A percentile compares a stretch with the other conserved stretches of the same genome.
Conservation (phyloP, 2,113 vertebrate species). For the Thryonomys swinderianus region DNA sequence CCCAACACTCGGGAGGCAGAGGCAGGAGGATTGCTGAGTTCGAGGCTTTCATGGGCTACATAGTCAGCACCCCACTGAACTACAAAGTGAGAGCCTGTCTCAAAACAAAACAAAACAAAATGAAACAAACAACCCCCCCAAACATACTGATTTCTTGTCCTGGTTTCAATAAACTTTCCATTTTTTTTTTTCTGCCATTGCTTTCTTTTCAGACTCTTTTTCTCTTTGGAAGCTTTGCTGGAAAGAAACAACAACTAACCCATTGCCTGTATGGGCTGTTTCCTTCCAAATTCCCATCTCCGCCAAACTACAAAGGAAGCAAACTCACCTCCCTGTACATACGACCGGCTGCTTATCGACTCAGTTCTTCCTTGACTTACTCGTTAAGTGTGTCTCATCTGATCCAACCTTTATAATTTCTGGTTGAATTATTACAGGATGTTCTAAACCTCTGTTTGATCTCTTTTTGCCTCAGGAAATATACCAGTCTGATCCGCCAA, state of each 20-base stretch:
- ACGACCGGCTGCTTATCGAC: not conserved
- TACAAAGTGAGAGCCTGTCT: too few relatives aligned
- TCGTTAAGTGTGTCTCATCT: not conserved
- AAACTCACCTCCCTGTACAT: not conserved
- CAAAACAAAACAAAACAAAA: too few relatives aligned
- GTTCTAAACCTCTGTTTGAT: not conserved
- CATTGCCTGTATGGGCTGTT: not conserved
- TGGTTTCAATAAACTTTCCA: not conserved
- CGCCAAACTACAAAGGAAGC: not conserved
- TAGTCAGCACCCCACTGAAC: too few relatives aligned
- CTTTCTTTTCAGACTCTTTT: not conserved
- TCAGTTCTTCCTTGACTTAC: not conserved
- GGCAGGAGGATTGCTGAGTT: too few relatives aligned
- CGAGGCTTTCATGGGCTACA: too few relatives aligned
- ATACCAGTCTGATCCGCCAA: not conserved
- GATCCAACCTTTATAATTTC: slow-evolving; percentile 14
- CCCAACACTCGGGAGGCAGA: too few relatives aligned
- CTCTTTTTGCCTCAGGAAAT: not conserved
- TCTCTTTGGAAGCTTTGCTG: not conserved
- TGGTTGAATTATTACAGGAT: not conserved
- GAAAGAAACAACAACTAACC: not conserved
- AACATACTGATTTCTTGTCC: not conserved
- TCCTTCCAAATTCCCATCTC: not conserved
- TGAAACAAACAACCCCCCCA: too few relatives aligned
- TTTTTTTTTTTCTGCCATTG: not conserved